A percentile compares a stretch with the other conserved stretches of the same genome.
Evolutionary conservation across 2,797 vertebrate genomes (phyloP).

Genomic region (Pseudopleuronectes americanus): DNA sequence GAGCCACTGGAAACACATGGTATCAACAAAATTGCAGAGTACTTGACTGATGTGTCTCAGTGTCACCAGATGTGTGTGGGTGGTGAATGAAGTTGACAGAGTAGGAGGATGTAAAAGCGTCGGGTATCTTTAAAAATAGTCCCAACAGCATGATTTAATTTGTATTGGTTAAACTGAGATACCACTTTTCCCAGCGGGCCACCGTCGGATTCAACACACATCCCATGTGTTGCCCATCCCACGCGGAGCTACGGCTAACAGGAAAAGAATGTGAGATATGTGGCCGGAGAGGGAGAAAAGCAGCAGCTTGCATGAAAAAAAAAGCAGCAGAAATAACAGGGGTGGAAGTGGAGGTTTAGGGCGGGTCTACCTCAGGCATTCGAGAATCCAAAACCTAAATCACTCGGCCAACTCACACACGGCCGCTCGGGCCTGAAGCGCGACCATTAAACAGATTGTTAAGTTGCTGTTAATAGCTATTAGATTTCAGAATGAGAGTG

Average conservation of each 20-base stretch:
- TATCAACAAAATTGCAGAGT: conserved; percentile 4
- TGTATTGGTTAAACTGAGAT: conserved; percentile 38
- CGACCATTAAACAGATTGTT: conserved; percentile 36
- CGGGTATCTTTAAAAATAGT: conserved; percentile 45
- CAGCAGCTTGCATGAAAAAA: conserved; percentile 66
- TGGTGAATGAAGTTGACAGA: conserved; percentile 56
- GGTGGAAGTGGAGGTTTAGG: conserved; percentile 73
- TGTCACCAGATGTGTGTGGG: conserved; percentile 35
- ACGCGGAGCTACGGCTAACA: conserved; percentile 69
- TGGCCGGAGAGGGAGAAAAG: conserved; percentile 58
- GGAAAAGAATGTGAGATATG: conserved; percentile 81
- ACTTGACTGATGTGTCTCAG: conserved; percentile 23
- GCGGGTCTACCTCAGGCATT: conserved; percentile 77
- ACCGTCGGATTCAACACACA: conserved; percentile 64
- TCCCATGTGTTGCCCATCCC: conserved; percentile 79
- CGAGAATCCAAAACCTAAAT: conserved; percentile 57
- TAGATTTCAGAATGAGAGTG: conserved; percentile 30
- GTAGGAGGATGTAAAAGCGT: conserved; percentile 58
- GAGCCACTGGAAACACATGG: conserved; percentile 14
- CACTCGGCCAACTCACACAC: conserved; percentile 46
- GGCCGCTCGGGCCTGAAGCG: conserved; percentile 32
- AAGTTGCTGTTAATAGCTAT: conserved; percentile 48
- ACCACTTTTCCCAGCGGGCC: conserved; percentile 38
- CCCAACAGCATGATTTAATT: conserved; percentile 28
- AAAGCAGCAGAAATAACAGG: conserved; percentile 78